Percentiles rank a stretch among this genome's conserved stretches.
Conservation (phyloP, 2,113 vertebrate species). For the Paracanthobrama guichenoti region DNA sequence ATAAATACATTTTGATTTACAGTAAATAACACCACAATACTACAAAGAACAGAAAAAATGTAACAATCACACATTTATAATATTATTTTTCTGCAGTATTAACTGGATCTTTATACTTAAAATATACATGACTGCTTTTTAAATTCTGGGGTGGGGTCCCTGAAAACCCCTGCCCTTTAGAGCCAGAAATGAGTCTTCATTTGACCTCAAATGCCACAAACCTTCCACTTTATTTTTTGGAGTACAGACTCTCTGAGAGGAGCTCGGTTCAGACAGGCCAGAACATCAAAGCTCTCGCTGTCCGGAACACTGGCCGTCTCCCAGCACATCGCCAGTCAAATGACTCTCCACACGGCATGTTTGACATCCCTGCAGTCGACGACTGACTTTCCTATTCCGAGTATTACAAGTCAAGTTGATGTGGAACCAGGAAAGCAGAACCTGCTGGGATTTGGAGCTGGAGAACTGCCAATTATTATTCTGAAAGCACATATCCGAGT, state of each 20-base stretch:
- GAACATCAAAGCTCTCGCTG: slow-evolving; percentile 6
- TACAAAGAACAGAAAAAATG: too few species aligned
- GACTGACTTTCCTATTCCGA: not conserved
- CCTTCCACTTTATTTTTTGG: not conserved
- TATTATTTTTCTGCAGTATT: too few species aligned
- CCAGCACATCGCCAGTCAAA: not conserved
- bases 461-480: slow-evolving; percentile 43
- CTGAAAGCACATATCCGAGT: slow-evolving; percentile 14
- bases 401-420: slow-evolving; percentile 10
- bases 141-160: too few species aligned
- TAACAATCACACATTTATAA: too few species aligned
- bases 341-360: not conserved
- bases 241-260: not conserved
- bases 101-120: too few species aligned
- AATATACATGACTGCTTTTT: too few species aligned
- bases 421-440: not conserved
- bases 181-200: not conserved
- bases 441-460: slow-evolving; percentile 17
- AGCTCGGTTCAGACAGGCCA: slow-evolving; percentile 8
- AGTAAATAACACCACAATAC: too few species aligned
- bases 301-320: not conserved
- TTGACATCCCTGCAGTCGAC: not conserved
- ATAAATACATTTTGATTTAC: too few species aligned
- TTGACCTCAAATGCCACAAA: not conserved
- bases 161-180: too few species aligned